Evolutionary conservation across 2,797 vertebrate genomes (phyloP).

Genomic region (Pangasius sanitwongsei): DNA sequence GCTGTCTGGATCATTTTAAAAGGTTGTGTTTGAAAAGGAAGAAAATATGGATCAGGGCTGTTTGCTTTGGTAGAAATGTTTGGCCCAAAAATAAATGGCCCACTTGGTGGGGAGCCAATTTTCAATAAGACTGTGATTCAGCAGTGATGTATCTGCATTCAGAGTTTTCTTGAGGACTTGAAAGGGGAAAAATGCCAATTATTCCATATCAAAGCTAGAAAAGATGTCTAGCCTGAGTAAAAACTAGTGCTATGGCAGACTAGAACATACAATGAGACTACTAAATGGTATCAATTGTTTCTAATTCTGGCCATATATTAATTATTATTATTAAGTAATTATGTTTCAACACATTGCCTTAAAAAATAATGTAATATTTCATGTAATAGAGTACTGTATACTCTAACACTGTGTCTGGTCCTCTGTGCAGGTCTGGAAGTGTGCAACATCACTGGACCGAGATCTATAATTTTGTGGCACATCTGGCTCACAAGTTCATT

Average conservation of each 20-base stretch:
- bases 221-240: not conserved
- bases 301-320: no score
- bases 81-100: constrained; percentile 9
- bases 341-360: not conserved
- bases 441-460: constrained; percentile 97
- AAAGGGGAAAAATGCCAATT: not conserved
- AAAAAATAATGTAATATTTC: not conserved
- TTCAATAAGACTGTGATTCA: not conserved
- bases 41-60: not conserved
- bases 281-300: no score
- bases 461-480: constrained; percentile 97
- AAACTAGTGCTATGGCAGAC: not conserved
- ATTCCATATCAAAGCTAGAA: not conserved
- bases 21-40: constrained; percentile 24
- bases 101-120: not conserved
- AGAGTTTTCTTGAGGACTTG: not conserved
- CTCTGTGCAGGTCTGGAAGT: constrained; percentile 87
- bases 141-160: not conserved
- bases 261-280: not conserved
- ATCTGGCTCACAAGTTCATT: constrained; percentile 94
- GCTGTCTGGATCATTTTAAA: constrained; percentile 1
- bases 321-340: not conserved
- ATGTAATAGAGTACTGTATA: not conserved
- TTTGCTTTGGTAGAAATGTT: constrained; percentile 17
- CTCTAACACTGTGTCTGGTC: constrained; percentile 41